Conservation (phyloP, 1,140 invertebrate species). For the Trachymyrmex cornetzi region DNA sequence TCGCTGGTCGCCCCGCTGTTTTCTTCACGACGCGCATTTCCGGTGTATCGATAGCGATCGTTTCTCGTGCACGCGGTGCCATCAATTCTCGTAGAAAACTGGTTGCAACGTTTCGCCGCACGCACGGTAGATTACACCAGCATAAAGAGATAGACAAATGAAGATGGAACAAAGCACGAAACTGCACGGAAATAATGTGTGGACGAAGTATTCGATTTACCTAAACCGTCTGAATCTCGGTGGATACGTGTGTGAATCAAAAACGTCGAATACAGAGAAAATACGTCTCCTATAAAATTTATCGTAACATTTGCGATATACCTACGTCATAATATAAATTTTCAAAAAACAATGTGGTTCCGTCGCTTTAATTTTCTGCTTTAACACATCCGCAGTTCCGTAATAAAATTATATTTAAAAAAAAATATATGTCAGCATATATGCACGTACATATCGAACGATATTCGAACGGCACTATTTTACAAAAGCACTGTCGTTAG, state of each 20-base stretch:
- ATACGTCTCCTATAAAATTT: conserved; percentile 42
- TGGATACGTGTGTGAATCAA: neutral
- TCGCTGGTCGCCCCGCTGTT: conserved; percentile 18
- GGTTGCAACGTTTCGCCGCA: conserved; percentile 43
- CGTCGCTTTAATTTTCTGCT: neutral
- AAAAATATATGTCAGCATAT: neutral
- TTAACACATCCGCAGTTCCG: neutral
- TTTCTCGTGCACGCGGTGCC: conserved; percentile 35
- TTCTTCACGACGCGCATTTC: conserved; percentile 37
- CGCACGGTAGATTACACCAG: conserved; percentile 42
- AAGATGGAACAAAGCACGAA: conserved; percentile 62
- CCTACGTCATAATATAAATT: neutral
- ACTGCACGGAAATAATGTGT: conserved; percentile 53
- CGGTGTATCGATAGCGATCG: conserved; percentile 56
- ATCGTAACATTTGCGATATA: neutral
- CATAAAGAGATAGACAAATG: conserved; percentile 51
- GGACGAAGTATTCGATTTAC: conserved; percentile 38
- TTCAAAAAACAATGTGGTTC: no score
- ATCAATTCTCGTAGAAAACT: conserved; percentile 52
- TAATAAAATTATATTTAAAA: neutral
- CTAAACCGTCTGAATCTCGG: conserved; percentile 24
- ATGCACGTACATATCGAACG: neutral
- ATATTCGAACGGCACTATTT: neutral
- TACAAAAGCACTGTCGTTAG: conserved; percentile 6
- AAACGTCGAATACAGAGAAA: neutral